These are phyloP conservation scores for Manacus vitellinus DNA, from an alignment of 2,113 vertebrate genomes.

Conservation along the genomic window DNA sequence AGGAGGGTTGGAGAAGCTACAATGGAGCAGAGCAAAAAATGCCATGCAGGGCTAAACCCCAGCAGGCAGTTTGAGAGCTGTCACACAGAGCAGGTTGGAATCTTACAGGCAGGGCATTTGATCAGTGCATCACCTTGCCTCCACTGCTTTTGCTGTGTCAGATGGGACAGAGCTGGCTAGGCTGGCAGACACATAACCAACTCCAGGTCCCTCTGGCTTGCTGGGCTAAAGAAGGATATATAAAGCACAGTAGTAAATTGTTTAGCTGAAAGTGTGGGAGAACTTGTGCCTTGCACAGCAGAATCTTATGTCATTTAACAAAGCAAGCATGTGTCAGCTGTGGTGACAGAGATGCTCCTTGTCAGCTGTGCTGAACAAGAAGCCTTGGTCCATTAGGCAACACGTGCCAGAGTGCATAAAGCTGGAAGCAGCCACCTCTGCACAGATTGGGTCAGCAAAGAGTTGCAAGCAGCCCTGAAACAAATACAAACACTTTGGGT, in stretches of 20 bases:
- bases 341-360: constrained; percentile 55
- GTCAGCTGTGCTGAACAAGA: constrained; percentile 16
- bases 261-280: neutral
- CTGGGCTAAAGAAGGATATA: neutral
- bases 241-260: constrained; percentile 44
- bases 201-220: rapidly evolving
- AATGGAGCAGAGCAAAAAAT: neutral
- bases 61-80: neutral
- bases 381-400: constrained; percentile 42
- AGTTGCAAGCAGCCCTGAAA: neutral
- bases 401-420: neutral
- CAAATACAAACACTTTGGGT: neutral
- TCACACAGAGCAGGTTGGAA: neutral
- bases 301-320: constrained; percentile 55
- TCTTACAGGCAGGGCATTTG: neutral
- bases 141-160: neutral
- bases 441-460: neutral
- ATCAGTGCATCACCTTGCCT: rapidly evolving
- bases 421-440: neutral
- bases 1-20: neutral
- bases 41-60: neutral
- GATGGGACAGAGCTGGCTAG: neutral
- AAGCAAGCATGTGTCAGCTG: constrained; percentile 50
- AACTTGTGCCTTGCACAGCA: constrained; percentile 60
- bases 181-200: neutral